phyloP scores from a whole-genome alignment of 2,797 vertebrate genomes.

The Oreochromis mossambicus region DNA sequence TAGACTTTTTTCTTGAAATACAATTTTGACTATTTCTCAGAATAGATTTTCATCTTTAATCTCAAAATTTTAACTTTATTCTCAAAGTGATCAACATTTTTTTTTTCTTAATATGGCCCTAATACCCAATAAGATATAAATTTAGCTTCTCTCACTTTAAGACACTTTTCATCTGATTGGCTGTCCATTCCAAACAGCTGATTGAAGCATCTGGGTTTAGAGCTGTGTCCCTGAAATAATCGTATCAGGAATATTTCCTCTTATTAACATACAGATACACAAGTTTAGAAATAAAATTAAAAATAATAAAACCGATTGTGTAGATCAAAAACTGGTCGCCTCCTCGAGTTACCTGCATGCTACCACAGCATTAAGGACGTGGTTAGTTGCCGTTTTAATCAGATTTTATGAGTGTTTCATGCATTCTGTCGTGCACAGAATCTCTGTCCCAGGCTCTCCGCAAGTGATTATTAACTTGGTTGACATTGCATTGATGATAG shows the following conservation, averaged over 20 bases:
- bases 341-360: not conserved
- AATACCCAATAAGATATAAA: not conserved
- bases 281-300: not conserved
- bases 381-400: fast-evolving
- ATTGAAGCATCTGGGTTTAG: not conserved
- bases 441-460: not conserved
- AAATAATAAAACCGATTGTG: not conserved
- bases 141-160: not conserved
- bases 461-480: not conserved
- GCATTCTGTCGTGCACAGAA: not conserved
- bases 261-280: not conserved
- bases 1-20: no score
- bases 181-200: not conserved
- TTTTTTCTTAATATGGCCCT: not conserved
- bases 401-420: not conserved
- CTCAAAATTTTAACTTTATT: not conserved
- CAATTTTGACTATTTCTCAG: not conserved
- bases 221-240: not conserved
- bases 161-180: not conserved
- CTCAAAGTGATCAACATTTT: not conserved
- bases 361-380: not conserved
- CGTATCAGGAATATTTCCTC: not conserved
- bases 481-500: not conserved
- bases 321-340: not conserved
- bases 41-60: not conserved